Conservation (phyloP, 2,888 invertebrate genomes). For the Taenaris catops region DNA sequence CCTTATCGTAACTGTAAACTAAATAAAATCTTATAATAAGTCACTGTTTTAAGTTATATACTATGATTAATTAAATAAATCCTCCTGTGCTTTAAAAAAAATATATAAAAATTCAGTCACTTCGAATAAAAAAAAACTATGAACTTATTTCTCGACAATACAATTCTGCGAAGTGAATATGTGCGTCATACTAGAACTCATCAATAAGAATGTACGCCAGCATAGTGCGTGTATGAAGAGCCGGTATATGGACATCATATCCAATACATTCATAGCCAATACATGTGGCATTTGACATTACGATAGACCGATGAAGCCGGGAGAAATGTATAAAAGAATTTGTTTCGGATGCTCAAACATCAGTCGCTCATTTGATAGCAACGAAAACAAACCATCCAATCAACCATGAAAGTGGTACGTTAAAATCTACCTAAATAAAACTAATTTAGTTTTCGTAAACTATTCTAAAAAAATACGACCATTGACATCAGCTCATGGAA, state of each 20-base stretch:
- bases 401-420: slow-evolving; percentile 70
- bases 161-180: slow-evolving; percentile 1
- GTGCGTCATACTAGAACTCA: slow-evolving; percentile 2
- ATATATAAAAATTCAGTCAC: too few relatives aligned
- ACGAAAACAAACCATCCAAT: slow-evolving; percentile 41
- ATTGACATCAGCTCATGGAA: too few relatives aligned
- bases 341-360: slow-evolving; percentile 42
- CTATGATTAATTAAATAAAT: too few relatives aligned
- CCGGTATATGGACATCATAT: slow-evolving; percentile 55
- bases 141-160: background rate
- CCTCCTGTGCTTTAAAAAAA: too few relatives aligned
- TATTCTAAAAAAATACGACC: too few relatives aligned
- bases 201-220: slow-evolving; percentile 3
- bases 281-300: slow-evolving; percentile 58
- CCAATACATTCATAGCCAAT: too few relatives aligned
- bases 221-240: slow-evolving; percentile 22
- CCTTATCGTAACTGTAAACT: too few relatives aligned
- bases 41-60: too few relatives aligned
- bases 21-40: too few relatives aligned
- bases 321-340: slow-evolving; percentile 72
- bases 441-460: too few relatives aligned
- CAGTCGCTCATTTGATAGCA: slow-evolving; percentile 60
- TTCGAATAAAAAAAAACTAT: background rate
- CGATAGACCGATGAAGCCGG: slow-evolving; percentile 46
- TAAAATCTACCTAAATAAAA: too few relatives aligned